These are phyloP conservation scores for Alentia gelatinosa DNA, from an alignment of 2,888 invertebrate species.

Conservation along the genomic window DNA sequence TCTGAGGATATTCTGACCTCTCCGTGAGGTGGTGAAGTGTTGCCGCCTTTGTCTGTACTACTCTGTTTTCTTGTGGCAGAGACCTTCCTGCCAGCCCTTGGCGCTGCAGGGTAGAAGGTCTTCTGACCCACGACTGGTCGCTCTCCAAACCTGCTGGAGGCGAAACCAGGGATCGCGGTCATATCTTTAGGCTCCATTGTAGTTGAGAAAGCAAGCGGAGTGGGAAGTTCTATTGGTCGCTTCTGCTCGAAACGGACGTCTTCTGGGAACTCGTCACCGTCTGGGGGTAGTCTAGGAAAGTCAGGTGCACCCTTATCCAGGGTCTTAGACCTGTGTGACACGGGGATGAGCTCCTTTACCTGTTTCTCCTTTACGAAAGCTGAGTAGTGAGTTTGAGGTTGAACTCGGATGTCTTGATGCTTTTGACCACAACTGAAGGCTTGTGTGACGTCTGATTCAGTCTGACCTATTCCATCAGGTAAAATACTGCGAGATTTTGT, in stretches of 20 bases:
- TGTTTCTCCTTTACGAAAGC: neutral
- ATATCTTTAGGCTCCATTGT: constrained; percentile 2
- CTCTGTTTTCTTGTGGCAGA: neutral
- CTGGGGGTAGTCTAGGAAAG: constrained; percentile 54
- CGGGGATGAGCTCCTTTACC: neutral
- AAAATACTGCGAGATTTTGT: no score
- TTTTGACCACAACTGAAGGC: no score
- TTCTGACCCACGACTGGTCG: constrained; percentile 17
- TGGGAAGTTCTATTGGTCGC: neutral
- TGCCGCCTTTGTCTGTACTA: neutral
- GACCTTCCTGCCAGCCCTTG: neutral
- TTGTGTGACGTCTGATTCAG: neutral
- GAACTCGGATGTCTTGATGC: no score
- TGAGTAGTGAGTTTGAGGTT: no score
- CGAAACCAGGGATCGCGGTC: constrained; percentile 5
- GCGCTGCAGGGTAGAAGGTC: constrained; percentile 28
- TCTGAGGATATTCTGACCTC: neutral
- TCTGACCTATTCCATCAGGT: neutral
- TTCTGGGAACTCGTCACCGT: constrained; percentile 56
- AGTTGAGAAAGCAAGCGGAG: neutral
- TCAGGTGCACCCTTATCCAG: neutral
- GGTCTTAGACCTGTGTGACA: neutral
- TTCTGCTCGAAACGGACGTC: neutral
- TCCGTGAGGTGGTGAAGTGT: neutral
- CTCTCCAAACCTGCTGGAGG: constrained; percentile 27